phyloP scores from a whole-genome alignment of 2,113 vertebrate genomes.

The Platanista minor region DNA sequence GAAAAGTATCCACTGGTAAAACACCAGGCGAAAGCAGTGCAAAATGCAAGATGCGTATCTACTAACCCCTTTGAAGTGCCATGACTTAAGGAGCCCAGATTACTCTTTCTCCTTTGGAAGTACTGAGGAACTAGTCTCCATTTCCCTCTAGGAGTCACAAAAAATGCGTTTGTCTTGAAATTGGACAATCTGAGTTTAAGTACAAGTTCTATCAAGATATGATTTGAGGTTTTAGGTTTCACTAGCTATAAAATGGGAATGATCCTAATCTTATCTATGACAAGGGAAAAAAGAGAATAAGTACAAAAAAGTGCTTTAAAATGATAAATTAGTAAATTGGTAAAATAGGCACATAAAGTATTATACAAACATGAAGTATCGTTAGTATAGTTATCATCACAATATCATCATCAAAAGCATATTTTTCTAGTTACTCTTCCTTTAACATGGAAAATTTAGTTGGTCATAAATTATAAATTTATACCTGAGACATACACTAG shows the following conservation, averaged over 20 bases:
- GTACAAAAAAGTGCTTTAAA: background rate
- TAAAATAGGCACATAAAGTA: background rate
- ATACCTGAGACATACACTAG: background rate
- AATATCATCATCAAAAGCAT: background rate
- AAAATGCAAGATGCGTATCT: accelerated
- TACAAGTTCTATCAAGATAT: background rate
- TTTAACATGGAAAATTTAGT: background rate
- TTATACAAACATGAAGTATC: background rate
- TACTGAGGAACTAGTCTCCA: background rate
- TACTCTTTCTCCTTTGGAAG: background rate
- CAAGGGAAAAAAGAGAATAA: background rate
- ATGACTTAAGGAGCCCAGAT: accelerated
- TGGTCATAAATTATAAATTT: background rate
- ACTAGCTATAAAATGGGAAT: background rate
- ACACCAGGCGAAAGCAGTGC: too few species aligned
- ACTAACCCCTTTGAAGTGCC: background rate
- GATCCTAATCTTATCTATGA: too few species aligned
- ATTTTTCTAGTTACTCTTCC: background rate
- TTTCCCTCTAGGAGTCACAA: background rate
- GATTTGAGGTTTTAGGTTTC: background rate
- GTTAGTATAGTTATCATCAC: background rate
- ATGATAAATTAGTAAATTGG: background rate
- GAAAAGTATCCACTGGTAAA: accelerated
- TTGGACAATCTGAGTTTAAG: background rate
- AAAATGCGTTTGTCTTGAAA: background rate